Conservation (phyloP, 2,113 vertebrate genomes). For the Monarcha castaneiventris region DNA sequence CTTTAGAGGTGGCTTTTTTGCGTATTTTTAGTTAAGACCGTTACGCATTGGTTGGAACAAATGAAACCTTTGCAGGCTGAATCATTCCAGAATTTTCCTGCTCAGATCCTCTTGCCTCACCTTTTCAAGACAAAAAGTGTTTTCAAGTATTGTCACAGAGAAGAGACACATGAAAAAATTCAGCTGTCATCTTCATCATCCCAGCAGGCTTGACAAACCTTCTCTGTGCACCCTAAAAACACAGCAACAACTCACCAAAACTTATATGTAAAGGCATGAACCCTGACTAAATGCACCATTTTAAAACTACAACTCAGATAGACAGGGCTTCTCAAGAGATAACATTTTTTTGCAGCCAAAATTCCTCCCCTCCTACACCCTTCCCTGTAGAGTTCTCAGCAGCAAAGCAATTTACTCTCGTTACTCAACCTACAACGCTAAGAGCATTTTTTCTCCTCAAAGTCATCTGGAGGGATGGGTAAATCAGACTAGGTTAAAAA, state of each 20-base stretch:
- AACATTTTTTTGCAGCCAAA: neutral
- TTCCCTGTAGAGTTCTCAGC: neutral
- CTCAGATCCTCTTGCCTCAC: neutral
- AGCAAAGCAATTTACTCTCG: neutral
- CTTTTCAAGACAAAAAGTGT: neutral
- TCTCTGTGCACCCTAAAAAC: neutral
- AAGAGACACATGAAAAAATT: neutral
- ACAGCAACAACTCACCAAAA: neutral
- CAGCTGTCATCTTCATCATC: neutral
- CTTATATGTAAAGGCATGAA: neutral
- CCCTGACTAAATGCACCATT: neutral
- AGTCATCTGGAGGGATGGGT: neutral
- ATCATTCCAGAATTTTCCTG: neutral
- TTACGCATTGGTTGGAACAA: neutral
- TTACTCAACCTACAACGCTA: neutral
- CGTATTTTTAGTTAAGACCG: neutral
- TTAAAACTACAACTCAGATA: neutral
- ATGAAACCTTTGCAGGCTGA: neutral
- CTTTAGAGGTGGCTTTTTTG: neutral
- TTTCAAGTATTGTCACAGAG: neutral
- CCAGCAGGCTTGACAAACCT: neutral
- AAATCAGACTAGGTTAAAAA: constrained; percentile 4
- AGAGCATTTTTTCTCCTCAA: neutral
- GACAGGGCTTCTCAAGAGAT: constrained; percentile 7
- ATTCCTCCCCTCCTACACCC: constrained; percentile 30